Evolutionary conservation across 2,888 invertebrate species (phyloP), one percentile per base, ranked within the genome.

Genomic region (Drosophila pegasa): DNA sequence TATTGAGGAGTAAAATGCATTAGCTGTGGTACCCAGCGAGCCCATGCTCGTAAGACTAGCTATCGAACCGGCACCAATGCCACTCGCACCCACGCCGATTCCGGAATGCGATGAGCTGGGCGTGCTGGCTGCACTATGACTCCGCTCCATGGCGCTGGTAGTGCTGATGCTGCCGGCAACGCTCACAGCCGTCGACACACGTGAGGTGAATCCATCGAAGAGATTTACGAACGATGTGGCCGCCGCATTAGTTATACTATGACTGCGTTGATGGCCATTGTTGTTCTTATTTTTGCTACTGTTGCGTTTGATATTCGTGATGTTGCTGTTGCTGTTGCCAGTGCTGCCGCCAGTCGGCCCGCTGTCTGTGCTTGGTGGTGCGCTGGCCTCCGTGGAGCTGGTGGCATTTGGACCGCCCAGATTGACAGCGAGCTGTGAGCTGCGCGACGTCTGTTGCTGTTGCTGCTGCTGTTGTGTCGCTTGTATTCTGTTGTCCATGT

Each of bases 1-100:
- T 57, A 90, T 86, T 51, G 91, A 91, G 56, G 91, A 90, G 70
- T 90, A 90, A 54, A 90, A 89, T 31, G 90, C 91, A 84, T 90
- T 90, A 55, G 90, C 90, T 52, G 91, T 91, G 27, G 80, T 89
- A 48, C 89, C 90, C 62, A 90, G 59, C 18, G 89, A 90, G 57
- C 89, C 89, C 69, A 90, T 88, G 66, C 90, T 90, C 54, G 89
- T 87, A 22, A 90, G 79, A 64, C 90, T 90, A 50, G 90, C 89
- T 57, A 90, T 90, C 41, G 88, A 88, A 41, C 85, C 86, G 52
- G 78, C 75, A 45, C 75, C 80, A 59, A 75, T 80, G 71, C 75
- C 77, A 33, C 67, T 67, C 35, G 22, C 33, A 29, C 52, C 61
- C 43, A 33, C 33, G 16, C 70, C 71, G 33, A 50, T 67, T 6